Evolutionary conservation across 1,140 invertebrate species (phyloP).

Genomic region (Pseudomyrmex pallidus): DNA sequence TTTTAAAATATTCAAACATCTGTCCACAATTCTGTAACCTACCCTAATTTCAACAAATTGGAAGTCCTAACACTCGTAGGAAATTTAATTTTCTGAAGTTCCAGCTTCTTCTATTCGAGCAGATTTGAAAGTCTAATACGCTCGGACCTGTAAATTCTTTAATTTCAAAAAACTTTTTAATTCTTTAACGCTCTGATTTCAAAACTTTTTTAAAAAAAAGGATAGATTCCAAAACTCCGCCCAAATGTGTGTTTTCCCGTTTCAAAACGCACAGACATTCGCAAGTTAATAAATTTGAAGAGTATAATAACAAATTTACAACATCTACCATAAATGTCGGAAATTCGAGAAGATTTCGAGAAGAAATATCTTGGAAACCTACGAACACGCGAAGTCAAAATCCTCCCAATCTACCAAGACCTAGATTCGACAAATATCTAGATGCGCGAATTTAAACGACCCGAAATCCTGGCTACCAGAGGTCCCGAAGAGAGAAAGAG

Average conservation of each 20-base stretch:
- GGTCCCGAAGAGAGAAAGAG: neutral
- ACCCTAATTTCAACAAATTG: neutral
- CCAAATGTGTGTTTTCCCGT: too few species aligned
- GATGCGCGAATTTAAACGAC: constrained; percentile 4
- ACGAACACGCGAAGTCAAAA: neutral
- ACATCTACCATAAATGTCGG: too few species aligned
- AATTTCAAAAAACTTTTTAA: neutral
- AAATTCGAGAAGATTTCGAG: neutral
- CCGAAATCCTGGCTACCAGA: constrained; percentile 6
- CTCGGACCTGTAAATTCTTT: neutral
- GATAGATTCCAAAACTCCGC: neutral
- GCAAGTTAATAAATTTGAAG: too few species aligned
- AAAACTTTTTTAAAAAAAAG: neutral
- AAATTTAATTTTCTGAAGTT: neutral
- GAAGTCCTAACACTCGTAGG: too few species aligned
- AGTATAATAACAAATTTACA: too few species aligned
- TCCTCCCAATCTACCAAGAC: neutral
- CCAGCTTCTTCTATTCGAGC: neutral
- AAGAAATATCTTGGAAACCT: neutral
- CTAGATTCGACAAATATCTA: constrained; percentile 1
- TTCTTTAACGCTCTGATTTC: neutral
- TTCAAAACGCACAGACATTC: too few species aligned
- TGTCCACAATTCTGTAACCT: neutral
- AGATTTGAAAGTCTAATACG: neutral
- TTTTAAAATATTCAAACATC: neutral